Evolutionary conservation across 2,113 vertebrate species (phyloP).

Genomic region (Sceloporus tristichus): DNA sequence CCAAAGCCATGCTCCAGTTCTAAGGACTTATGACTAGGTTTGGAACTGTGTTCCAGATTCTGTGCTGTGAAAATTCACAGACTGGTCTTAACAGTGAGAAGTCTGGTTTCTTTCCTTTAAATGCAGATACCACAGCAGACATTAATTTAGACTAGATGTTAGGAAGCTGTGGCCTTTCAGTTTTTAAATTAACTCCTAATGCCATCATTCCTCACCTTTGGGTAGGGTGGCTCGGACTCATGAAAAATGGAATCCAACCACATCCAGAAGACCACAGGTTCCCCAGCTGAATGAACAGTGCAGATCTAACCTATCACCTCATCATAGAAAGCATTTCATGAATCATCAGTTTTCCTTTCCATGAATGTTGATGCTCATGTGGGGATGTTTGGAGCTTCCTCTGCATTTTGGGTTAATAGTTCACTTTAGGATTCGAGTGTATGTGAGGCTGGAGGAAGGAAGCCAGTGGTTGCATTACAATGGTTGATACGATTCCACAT

Average conservation of each 20-base stretch:
- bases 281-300: not conserved
- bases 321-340: too few relatives aligned
- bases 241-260: too few relatives aligned
- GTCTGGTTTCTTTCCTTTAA: not conserved
- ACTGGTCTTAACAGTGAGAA: not conserved
- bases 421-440: conserved; percentile 51
- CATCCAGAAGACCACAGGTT: too few relatives aligned
- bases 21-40: too few relatives aligned
- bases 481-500: conserved; percentile 61
- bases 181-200: not conserved
- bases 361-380: fast-evolving
- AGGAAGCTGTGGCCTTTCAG: not conserved
- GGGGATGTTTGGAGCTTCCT: conserved; percentile 42
- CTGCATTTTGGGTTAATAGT: conserved; percentile 63
- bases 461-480: not conserved
- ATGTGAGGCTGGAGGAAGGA: not conserved
- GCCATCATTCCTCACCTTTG: too few relatives aligned
- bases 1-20: too few relatives aligned
- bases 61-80: not conserved
- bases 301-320: not conserved
- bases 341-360: not conserved
- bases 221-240: too few relatives aligned
- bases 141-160: not conserved
- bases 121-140: not conserved
- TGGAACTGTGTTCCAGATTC: not conserved